Percentiles rank a stretch among this genome's conserved stretches.
These are phyloP conservation scores for Tetramorium bicarinatum DNA, from an alignment of 2,888 invertebrate species.

Conservation along the genomic window DNA sequence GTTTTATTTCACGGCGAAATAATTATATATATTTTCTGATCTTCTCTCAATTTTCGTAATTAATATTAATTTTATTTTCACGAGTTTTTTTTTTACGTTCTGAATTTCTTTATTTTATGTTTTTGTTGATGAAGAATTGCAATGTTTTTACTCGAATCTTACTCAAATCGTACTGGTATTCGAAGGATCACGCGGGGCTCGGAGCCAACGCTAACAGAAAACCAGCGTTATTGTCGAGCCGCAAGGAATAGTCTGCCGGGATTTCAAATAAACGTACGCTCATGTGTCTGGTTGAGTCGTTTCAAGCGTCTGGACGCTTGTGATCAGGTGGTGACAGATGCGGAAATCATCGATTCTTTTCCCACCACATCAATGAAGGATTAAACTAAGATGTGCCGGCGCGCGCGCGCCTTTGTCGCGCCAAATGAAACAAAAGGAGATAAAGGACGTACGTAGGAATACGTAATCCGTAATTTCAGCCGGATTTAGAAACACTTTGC, in stretches of 20 bases:
- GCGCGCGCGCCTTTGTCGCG: neutral
- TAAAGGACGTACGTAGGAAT: neutral
- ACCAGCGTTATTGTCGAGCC: slow-evolving; percentile 40
- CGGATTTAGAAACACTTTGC: neutral
- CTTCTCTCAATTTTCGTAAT: neutral
- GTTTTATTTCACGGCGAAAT: neutral
- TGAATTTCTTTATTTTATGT: neutral
- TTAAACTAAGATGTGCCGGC: slow-evolving; percentile 17
- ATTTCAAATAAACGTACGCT: slow-evolving; percentile 51
- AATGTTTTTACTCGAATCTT: neutral
- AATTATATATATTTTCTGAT: neutral
- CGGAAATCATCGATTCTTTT: slow-evolving; percentile 41
- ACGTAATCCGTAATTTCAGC: neutral
- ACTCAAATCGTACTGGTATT: neutral
- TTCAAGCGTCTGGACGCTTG: slow-evolving; percentile 35
- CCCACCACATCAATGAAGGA: neutral
- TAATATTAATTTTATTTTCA: neutral
- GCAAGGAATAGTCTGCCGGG: slow-evolving; percentile 37
- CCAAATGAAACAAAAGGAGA: neutral
- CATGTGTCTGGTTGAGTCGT: slow-evolving; percentile 19
- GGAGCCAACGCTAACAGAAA: slow-evolving; percentile 36
- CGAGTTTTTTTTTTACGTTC: neutral
- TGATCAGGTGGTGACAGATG: slow-evolving; percentile 24
- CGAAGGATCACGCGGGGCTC: neutral
- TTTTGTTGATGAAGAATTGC: neutral